Evolutionary conservation across 2,888 invertebrate species (phyloP).

Genomic region (Zaprionus lineosus): DNA sequence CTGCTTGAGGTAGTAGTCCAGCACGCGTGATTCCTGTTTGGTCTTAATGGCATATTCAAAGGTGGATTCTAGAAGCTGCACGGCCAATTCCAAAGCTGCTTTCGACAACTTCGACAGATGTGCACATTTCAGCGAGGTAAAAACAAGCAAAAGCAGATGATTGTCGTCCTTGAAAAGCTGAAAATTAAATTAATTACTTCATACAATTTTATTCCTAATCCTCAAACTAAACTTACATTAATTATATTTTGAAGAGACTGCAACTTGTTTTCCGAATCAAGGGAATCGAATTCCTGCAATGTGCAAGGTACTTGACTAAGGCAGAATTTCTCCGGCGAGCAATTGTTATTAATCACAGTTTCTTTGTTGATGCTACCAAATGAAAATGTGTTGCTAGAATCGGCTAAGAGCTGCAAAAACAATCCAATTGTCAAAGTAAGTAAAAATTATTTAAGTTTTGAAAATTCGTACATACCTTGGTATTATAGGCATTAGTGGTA

Average conservation of each 20-base stretch:
- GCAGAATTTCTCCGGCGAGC: slow-evolving; percentile 76
- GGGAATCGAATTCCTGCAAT: slow-evolving; percentile 76
- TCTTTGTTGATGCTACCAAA: slow-evolving; percentile 19
- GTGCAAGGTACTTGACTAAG: slow-evolving; percentile 76
- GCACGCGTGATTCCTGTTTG: slow-evolving; percentile 79
- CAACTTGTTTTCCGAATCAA: slow-evolving; percentile 77
- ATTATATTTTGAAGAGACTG: slow-evolving; percentile 76
- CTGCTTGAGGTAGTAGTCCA: slow-evolving; percentile 81
- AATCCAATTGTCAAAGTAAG: too few relatives aligned
- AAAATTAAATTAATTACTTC: background rate
- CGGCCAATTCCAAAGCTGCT: slow-evolving; percentile 79
- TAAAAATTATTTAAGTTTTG: too few relatives aligned
- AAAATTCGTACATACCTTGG: slow-evolving; percentile 53
- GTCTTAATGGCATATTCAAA: slow-evolving; percentile 80
- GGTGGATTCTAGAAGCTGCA: slow-evolving; percentile 76
- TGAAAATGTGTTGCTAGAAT: slow-evolving; percentile 53
- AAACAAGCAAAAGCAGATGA: slow-evolving; percentile 79
- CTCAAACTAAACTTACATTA: slow-evolving; percentile 62
- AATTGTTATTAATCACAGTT: slow-evolving; percentile 1
- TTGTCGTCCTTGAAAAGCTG: slow-evolving; percentile 80
- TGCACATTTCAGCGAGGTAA: slow-evolving; percentile 81
- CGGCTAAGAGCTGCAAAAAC: too few relatives aligned
- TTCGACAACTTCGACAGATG: slow-evolving; percentile 77
- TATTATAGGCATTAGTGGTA: slow-evolving; percentile 54
- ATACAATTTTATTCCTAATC: background rate